These are phyloP conservation scores for Lophius piscatorius DNA, from an alignment of 2,113 vertebrate genomes.

Conservation along the genomic window DNA sequence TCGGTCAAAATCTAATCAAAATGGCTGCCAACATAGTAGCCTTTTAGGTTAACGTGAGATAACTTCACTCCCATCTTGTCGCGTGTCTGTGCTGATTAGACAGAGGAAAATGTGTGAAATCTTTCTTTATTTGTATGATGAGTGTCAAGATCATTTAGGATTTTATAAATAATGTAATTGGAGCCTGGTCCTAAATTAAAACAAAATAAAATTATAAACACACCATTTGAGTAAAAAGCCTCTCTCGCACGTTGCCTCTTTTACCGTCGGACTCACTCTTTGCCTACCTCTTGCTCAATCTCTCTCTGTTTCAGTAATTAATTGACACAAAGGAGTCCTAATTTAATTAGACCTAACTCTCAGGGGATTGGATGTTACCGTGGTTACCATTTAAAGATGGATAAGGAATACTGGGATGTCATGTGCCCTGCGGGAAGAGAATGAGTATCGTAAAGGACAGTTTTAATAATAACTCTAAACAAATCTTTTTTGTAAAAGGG, in stretches of 20 bases:
- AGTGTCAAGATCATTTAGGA: too few species aligned
- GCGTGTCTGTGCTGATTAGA: too few species aligned
- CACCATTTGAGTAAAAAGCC: conserved; percentile 19
- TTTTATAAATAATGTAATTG: too few species aligned
- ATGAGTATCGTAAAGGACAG: conserved; percentile 29
- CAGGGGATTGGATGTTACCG: conserved; percentile 79
- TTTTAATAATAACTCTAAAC: not conserved
- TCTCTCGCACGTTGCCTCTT: conserved; percentile 11
- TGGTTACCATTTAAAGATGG: conserved; percentile 83
- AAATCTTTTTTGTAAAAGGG: not conserved
- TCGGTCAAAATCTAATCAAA: too few species aligned
- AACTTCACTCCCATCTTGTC: too few species aligned
- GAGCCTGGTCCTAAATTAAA: not conserved
- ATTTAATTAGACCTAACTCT: conserved; percentile 86
- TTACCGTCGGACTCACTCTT: conserved; percentile 37
- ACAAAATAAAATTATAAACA: too few species aligned
- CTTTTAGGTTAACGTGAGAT: too few species aligned
- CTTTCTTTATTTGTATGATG: too few species aligned
- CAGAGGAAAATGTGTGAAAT: too few species aligned
- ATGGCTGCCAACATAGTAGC: too few species aligned
- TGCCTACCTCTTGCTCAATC: conserved; percentile 42
- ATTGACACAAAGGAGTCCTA: conserved; percentile 86
- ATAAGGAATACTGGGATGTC: conserved; percentile 74
- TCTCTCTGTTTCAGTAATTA: conserved; percentile 80
- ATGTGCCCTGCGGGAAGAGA: conserved; percentile 58